Evolutionary conservation across 2,888 invertebrate species (phyloP).

Genomic region (Troilus luridus): DNA sequence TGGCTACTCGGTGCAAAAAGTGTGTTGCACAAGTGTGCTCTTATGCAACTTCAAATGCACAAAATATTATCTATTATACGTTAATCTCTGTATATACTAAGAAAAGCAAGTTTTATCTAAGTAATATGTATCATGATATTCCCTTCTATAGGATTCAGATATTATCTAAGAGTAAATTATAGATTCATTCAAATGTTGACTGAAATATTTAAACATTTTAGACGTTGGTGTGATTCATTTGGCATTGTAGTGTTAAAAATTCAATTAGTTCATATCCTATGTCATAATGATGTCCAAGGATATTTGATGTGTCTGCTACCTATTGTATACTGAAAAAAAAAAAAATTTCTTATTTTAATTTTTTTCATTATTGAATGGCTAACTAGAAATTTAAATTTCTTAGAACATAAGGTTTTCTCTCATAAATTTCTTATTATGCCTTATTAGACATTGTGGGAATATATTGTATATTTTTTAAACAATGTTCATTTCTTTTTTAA

Average conservation of each 20-base stretch:
- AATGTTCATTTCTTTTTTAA: too few relatives aligned
- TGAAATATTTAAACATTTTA: not conserved
- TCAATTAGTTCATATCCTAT: not conserved
- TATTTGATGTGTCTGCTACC: not conserved
- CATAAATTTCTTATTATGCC: too few relatives aligned
- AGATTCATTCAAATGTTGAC: not conserved
- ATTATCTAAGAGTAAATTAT: not conserved
- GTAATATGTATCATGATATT: not conserved
- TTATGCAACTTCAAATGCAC: too few relatives aligned
- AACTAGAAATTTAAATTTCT: too few relatives aligned
- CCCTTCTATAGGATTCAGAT: not conserved
- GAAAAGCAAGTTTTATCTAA: not conserved
- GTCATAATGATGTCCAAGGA: not conserved
- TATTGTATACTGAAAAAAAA: not conserved
- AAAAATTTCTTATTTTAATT: not conserved
- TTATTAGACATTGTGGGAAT: too few relatives aligned
- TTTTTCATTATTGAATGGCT: not conserved
- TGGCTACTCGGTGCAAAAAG: too few relatives aligned
- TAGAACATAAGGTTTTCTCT: too few relatives aligned
- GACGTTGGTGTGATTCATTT: not conserved
- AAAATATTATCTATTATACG: too few relatives aligned
- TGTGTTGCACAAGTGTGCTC: too few relatives aligned
- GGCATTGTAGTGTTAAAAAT: not conserved
- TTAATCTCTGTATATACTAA: not conserved
- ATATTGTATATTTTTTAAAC: too few relatives aligned